These are phyloP conservation scores for Platanista minor DNA, from an alignment of 2,113 vertebrate genomes.

Conservation along the genomic window DNA sequence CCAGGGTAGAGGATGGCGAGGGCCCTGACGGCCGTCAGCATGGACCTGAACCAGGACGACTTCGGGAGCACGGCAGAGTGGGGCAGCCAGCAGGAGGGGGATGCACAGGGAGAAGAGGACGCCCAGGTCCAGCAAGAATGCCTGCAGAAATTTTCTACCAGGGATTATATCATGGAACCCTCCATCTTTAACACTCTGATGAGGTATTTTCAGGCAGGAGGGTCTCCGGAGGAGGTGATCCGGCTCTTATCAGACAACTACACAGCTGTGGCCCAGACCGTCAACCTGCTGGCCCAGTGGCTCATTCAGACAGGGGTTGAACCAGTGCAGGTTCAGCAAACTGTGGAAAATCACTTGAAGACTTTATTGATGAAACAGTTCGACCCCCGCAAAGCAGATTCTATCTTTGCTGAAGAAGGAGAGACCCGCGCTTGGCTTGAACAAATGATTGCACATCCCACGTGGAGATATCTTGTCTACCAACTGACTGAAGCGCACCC, in stretches of 20 bases:
- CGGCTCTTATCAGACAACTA: conserved; percentile 97
- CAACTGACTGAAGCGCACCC: conserved; percentile 97
- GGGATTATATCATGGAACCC: conserved; percentile 99
- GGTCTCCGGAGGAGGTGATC: conserved; percentile 97
- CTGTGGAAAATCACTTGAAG: conserved; percentile 98
- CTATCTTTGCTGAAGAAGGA: conserved; percentile 98
- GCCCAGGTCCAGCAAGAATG: conserved; percentile 94
- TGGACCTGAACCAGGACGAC: neutral
- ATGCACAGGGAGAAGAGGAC: conserved; percentile 90
- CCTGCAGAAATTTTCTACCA: conserved; percentile 93
- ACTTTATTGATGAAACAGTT: conserved; percentile 98
- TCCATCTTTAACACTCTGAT: conserved; percentile 97
- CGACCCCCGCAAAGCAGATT: conserved; percentile 97
- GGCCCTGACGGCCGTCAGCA: fast-evolving
- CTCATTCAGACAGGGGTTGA: conserved; percentile 98
- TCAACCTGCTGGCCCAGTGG: conserved; percentile 98
- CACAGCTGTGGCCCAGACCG: conserved; percentile 96
- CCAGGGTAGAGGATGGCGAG: neutral
- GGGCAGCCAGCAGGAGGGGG: conserved; percentile 83
- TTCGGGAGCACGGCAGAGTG: neutral
- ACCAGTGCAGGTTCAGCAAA: conserved; percentile 95
- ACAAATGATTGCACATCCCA: conserved; percentile 98
- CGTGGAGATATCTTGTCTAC: conserved; percentile 98
- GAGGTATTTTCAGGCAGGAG: conserved; percentile 97
- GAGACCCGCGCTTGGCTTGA: conserved; percentile 98